Evolutionary conservation across 2,888 invertebrate species (phyloP), one percentile per base, ranked within the genome.

Genomic region (Dyspetes luteomarginatus): DNA sequence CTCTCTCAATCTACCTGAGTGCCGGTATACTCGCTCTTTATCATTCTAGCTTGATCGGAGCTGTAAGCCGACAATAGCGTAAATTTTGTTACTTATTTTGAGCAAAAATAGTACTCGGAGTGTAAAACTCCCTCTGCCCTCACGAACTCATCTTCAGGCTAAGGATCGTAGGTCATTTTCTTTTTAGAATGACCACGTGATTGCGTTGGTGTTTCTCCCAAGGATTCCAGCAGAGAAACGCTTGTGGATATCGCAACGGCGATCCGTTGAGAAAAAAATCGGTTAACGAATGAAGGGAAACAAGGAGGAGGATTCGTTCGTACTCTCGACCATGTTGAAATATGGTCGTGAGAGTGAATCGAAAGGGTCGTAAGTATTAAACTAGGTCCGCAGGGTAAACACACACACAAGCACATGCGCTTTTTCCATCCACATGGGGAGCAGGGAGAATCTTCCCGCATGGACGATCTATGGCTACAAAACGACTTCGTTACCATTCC

Each of bases 401-500:
- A n/a, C 64, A 45, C 65, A 64, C 26, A 19, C 26, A 56, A 36
- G 12, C 36, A 36, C 36, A 36, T 3, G 36, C 12, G 17, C 58
- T 69, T 73, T 74, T 74, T 56, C 52, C 64, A 45, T 56, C 36
- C 69, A 62, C 36, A 73, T 71, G 52, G 36, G 60, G 55, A 36
- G 36, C 45, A 17, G 52, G 19, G 56, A 58, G 58, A 58, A 65
- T 30, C 43, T 45, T 36, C 2, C 12, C 28, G 43, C 43, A 52
- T 24, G 58, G n/a, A 43, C 68, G 81, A 81, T 81, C 81, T 81
- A 81, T 81, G 62, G 76, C 64, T 15, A 68, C 71, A 56, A 64
- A 73, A 68, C 72, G 76, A 68, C 48, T 77, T 81, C 76, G 81
- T 81, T 81, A 73, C 72, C 67, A 77, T 73, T 81, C 72, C 64